Conservation (phyloP, 2,113 vertebrate species). For the Larimichthys crocea region DNA sequence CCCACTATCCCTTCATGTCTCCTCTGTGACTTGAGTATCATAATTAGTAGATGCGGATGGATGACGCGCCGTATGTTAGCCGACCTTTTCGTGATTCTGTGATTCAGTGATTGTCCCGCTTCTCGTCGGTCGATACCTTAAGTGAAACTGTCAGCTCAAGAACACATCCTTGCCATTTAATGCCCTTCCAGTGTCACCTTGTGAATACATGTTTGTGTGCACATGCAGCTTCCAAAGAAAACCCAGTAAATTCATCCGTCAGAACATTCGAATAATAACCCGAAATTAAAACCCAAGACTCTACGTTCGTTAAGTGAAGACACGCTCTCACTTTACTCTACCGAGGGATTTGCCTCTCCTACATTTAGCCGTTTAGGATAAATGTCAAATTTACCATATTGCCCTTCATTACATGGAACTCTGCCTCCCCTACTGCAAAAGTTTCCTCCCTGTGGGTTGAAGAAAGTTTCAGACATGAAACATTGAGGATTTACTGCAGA, state of each 20-base stretch:
- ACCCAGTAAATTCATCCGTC: too few relatives aligned
- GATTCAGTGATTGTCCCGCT: slow-evolving; percentile 8
- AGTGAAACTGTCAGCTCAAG: slow-evolving; percentile 39
- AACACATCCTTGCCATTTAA: slow-evolving; percentile 39
- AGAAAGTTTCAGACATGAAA: not conserved
- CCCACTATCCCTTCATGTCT: not conserved
- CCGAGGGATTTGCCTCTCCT: not conserved
- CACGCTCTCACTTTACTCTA: not conserved
- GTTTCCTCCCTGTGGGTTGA: slow-evolving; percentile 5
- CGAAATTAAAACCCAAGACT: slow-evolving; percentile 16
- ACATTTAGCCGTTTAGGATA: slow-evolving; percentile 33
- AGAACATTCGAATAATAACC: not conserved
- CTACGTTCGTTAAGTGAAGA: not conserved
- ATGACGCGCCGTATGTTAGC: slow-evolving; percentile 16
- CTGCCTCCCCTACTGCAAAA: slow-evolving; percentile 18
- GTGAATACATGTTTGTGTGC: not conserved
- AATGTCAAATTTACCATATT: slow-evolving; percentile 64
- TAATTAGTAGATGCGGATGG: slow-evolving; percentile 26
- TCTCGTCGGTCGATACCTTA: slow-evolving; percentile 30
- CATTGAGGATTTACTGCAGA: not conserved
- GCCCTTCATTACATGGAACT: slow-evolving; percentile 35
- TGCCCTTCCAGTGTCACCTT: not conserved
- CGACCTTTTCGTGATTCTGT: not conserved
- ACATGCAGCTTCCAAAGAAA: too few relatives aligned
- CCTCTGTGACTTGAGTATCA: slow-evolving; percentile 14